phyloP scores from a whole-genome alignment of 2,797 vertebrate species.

The Florisuga fusca region DNA sequence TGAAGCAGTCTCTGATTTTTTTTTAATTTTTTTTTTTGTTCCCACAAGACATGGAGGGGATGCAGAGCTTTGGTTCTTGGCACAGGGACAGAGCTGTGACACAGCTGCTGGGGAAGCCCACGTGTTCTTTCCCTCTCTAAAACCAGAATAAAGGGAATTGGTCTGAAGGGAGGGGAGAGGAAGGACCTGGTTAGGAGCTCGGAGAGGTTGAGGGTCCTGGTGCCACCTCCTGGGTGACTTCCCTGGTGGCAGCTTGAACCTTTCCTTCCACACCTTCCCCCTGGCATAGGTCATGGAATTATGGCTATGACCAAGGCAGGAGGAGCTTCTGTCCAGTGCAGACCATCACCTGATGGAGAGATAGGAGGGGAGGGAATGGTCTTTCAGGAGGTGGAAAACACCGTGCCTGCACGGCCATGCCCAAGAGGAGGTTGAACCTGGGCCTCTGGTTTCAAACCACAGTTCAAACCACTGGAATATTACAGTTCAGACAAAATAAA shows the following conservation, averaged over 20 bases:
- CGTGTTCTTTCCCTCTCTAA: background rate
- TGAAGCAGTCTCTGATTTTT: background rate
- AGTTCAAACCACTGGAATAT: background rate
- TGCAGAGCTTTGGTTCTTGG: background rate
- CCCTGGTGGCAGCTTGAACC: background rate
- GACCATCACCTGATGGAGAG: background rate
- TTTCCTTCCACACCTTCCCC: background rate
- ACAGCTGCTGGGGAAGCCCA: background rate
- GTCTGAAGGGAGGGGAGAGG: background rate
- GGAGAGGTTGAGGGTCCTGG: background rate
- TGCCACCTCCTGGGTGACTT: background rate
- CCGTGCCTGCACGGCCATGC: background rate
- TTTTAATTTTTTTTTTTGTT: background rate
- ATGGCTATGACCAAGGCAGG: background rate
- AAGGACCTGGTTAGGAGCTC: background rate
- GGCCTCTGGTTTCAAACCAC: background rate
- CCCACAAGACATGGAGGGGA: background rate
- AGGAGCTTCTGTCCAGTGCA: background rate
- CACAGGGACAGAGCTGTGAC: background rate
- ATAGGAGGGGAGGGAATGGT: background rate
- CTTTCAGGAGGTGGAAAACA: background rate
- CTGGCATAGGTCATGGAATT: rapidly evolving
- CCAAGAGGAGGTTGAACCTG: background rate
- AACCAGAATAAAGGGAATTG: background rate
- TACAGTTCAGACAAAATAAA: background rate